A percentile compares a stretch with the other conserved stretches of the same genome.
phyloP scores from a whole-genome alignment of 2,888 invertebrate species.

The Idaea straminata region DNA sequence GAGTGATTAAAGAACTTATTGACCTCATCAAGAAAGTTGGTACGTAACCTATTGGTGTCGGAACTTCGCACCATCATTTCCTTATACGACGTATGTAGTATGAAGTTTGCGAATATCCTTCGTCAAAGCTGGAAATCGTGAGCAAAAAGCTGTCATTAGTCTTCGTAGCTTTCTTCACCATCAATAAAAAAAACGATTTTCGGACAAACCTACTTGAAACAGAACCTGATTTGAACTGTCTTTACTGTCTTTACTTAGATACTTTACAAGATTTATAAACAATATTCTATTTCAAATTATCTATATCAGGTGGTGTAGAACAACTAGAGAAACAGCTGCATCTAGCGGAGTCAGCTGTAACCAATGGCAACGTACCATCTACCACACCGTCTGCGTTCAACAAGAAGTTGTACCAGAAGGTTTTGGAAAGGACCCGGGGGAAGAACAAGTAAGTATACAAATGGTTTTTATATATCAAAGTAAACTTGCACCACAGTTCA shows the following conservation, averaged over 20 bases:
- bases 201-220: no score
- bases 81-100: neutral
- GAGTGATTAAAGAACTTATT: conserved; percentile 90
- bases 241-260: no score
- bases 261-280: no score
- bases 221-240: no score
- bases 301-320: conserved; percentile 85
- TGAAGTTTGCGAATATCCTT: neutral
- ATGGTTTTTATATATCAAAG: conserved; percentile 7
- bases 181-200: no score
- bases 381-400: conserved; percentile 85
- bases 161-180: no score
- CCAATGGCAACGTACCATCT: conserved; percentile 56
- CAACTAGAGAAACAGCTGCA: conserved; percentile 89
- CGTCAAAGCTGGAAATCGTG: no score
- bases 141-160: no score
- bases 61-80: neutral
- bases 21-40: conserved; percentile 92
- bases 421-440: conserved; percentile 77
- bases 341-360: conserved; percentile 60
- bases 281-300: no score
- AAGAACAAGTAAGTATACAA: conserved; percentile 58
- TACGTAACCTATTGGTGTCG: conserved; percentile 43
- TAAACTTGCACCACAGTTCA: no score
- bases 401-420: conserved; percentile 88